A percentile compares a stretch with the other conserved stretches of the same genome.
Evolutionary conservation across 1,140 invertebrate species (phyloP).

Genomic region (Calephelis virginiensis): DNA sequence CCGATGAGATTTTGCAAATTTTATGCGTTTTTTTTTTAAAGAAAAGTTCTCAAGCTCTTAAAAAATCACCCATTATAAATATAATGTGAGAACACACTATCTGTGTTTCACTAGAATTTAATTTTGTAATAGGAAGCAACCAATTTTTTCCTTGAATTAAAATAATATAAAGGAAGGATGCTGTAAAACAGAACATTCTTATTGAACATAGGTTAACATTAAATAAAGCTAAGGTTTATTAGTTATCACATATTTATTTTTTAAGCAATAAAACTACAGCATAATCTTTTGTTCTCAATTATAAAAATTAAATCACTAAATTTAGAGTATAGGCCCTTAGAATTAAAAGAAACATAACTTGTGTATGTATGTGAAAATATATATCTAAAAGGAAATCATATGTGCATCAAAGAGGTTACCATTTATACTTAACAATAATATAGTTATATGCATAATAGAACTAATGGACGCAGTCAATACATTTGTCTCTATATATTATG

Average conservation of each 20-base stretch:
- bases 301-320: constrained; percentile 71
- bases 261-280: constrained; percentile 69
- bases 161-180: too few relatives aligned
- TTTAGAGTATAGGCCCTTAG: constrained; percentile 59
- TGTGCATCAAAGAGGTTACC: constrained; percentile 21
- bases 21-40: too few relatives aligned
- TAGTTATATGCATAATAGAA: constrained; percentile 37
- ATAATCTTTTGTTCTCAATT: constrained; percentile 52
- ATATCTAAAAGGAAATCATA: constrained; percentile 27
- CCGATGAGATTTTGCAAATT: too few relatives aligned
- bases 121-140: too few relatives aligned
- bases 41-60: too few relatives aligned
- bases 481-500: constrained; percentile 35
- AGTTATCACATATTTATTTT: constrained; percentile 24
- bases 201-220: not conserved
- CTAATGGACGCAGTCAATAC: constrained; percentile 68
- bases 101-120: too few relatives aligned
- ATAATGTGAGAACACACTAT: too few relatives aligned
- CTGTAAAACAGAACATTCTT: too few relatives aligned
- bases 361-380: constrained; percentile 19
- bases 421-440: constrained; percentile 18
- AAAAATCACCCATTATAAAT: too few relatives aligned
- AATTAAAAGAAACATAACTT: constrained; percentile 35
- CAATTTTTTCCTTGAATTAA: too few relatives aligned
- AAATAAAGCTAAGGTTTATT: constrained; percentile 15